A percentile compares a stretch with the other conserved stretches of the same genome.
These are phyloP conservation scores for Drymodes brunneopygia DNA, from an alignment of 2,113 vertebrate species.

Conservation along the genomic window DNA sequence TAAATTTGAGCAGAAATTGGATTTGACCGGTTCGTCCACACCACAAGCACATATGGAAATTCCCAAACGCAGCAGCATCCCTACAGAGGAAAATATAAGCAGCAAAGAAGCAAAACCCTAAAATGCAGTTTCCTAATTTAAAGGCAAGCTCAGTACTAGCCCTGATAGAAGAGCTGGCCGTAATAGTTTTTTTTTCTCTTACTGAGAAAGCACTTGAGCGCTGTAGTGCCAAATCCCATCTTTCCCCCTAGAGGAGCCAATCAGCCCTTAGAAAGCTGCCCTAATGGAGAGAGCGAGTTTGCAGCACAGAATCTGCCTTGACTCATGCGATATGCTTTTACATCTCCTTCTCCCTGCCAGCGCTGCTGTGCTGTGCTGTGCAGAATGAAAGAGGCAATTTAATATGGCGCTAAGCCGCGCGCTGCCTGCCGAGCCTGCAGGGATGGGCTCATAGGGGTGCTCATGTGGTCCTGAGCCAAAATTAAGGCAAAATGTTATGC, in stretches of 20 bases:
- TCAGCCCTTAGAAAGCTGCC: background rate
- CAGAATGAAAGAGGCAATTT: constrained; percentile 25
- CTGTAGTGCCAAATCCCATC: background rate
- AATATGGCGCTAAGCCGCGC: background rate
- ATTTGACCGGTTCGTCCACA: background rate
- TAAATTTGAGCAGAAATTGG: background rate
- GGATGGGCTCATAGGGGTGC: background rate
- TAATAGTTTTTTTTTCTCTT: background rate
- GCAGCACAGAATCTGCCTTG: background rate
- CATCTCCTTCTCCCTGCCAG: background rate
- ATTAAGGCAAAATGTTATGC: background rate
- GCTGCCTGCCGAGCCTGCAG: background rate
- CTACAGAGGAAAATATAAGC: background rate
- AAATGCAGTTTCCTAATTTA: background rate
- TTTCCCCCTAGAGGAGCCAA: background rate
- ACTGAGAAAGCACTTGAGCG: background rate
- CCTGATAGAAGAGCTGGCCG: background rate
- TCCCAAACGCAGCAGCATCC: background rate
- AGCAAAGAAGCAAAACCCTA: background rate
- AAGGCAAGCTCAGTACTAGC: background rate
- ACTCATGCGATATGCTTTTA: background rate
- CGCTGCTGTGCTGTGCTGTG: background rate
- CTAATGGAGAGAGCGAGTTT: background rate
- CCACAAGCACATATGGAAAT: background rate
- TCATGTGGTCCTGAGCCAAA: background rate